A percentile compares a stretch with the other conserved stretches of the same genome.
Conservation (phyloP, 2,113 vertebrate genomes). For the Meleagris gallopavo region DNA sequence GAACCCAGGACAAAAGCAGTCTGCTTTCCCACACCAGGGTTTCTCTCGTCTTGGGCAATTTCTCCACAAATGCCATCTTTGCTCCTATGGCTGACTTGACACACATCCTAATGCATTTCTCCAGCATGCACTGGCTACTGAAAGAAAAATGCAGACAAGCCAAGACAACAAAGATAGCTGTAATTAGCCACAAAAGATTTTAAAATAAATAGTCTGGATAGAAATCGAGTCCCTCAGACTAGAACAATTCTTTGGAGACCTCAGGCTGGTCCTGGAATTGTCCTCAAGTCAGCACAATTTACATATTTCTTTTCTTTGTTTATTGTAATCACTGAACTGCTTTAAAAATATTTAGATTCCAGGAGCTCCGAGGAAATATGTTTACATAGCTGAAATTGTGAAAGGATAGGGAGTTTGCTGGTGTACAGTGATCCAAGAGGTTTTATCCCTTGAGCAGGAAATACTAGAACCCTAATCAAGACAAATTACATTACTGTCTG, state of each 20-base stretch:
- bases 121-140: no score
- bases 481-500: background rate
- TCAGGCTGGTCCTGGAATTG: background rate
- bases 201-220: background rate
- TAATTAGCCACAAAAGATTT: background rate
- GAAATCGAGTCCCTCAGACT: background rate
- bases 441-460: background rate
- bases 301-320: background rate
- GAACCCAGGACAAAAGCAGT: background rate
- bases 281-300: background rate
- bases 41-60: background rate
- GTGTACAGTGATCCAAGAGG: background rate
- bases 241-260: background rate
- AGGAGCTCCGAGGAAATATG: background rate
- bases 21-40: background rate
- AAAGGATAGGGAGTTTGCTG: constrained; percentile 1
- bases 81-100: background rate
- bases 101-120: background rate
- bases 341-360: constrained; percentile 15
- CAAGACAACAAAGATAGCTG: background rate
- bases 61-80: background rate
- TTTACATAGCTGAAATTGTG: constrained; percentile 25
- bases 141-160: background rate
- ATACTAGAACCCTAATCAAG: background rate
- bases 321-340: background rate